A percentile compares a stretch with the other conserved stretches of the same genome.
Evolutionary conservation across 2,888 invertebrate species (phyloP).

Genomic region (Acanthosepion lycidas): DNA sequence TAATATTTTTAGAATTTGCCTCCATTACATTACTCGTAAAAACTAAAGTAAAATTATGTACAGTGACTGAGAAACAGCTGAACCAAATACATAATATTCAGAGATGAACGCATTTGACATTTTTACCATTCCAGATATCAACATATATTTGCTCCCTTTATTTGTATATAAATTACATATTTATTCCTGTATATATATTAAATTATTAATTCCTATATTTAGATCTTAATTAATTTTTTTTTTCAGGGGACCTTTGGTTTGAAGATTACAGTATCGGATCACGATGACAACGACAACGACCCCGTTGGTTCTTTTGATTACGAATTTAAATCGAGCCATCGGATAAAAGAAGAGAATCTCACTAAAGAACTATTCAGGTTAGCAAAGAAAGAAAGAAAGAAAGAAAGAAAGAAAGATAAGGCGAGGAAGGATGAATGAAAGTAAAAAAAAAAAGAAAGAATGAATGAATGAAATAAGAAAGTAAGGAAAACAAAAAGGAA

Average conservation of each 20-base stretch:
- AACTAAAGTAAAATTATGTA: background rate
- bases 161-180: background rate
- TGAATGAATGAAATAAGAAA: background rate
- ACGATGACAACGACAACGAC: conserved; percentile 7
- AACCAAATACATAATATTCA: background rate
- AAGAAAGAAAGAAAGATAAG: too few species aligned
- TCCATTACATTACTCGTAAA: background rate
- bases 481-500: background rate
- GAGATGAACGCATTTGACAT: background rate
- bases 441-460: too few species aligned
- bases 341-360: background rate
- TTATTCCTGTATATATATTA: background rate
- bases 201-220: background rate
- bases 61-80: background rate
- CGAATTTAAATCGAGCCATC: background rate
- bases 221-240: background rate
- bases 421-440: too few species aligned
- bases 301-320: background rate
- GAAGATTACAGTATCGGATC: background rate
- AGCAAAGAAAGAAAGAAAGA: background rate
- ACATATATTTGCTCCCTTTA: background rate
- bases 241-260: background rate
- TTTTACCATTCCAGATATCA: background rate
- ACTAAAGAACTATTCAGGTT: background rate
- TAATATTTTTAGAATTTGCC: background rate